A percentile compares a stretch with the other conserved stretches of the same genome.
phyloP scores from a whole-genome alignment of 2,113 vertebrate species.

The Machaerirhynchus nigripectus region DNA sequence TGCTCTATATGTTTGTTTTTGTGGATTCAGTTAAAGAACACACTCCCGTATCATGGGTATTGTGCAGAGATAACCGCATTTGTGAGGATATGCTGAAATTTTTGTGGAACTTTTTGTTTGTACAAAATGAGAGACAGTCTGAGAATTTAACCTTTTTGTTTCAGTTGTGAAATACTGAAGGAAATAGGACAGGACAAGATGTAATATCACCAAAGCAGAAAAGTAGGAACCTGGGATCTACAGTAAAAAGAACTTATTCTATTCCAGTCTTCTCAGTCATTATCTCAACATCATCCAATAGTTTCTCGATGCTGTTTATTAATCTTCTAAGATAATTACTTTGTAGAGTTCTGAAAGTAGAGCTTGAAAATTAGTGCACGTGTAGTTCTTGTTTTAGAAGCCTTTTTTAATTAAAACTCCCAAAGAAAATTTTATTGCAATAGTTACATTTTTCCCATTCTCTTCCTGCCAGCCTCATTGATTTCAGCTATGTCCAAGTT shows the following conservation, averaged over 20 bases:
- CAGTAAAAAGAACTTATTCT: not conserved
- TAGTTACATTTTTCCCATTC: no score
- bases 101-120: not conserved
- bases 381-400: not conserved
- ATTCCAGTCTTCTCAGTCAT: not conserved
- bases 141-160: not conserved
- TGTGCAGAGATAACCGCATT: no score
- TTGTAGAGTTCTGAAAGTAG: not conserved
- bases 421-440: no score
- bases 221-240: not conserved
- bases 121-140: not conserved
- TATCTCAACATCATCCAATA: not conserved
- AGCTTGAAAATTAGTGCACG: not conserved
- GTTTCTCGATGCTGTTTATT: not conserved
- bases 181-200: not conserved
- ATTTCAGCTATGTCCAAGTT: no score
- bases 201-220: not conserved
- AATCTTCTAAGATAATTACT: not conserved
- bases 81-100: not conserved
- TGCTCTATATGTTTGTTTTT: no score
- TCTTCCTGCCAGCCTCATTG: no score
- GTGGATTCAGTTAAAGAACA: no score
- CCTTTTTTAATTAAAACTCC: no score
- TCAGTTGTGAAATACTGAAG: not conserved
- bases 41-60: no score